Base-by-base conservation (phyloP, 37 sponge, comb jelly and placozoan species). In the Oscarella lobularis region DNA sequence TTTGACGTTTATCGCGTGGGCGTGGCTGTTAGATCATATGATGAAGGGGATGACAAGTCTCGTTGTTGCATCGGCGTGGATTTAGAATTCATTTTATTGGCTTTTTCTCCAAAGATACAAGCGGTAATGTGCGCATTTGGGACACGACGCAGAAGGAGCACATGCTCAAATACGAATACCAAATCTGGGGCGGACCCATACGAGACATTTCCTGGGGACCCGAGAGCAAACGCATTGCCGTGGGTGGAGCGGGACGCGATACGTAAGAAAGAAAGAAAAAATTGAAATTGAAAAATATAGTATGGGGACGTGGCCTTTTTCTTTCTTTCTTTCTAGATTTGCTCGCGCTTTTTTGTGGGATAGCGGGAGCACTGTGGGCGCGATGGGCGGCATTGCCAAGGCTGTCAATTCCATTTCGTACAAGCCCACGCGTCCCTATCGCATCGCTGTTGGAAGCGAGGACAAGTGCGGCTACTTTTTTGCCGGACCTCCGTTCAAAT, bases 111-210 rank as follows among this genome's bases (percentile, higher is more conserved):
- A 20, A 65, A 85, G 92, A 95, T 70, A 69, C 40, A 6, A 83
- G 87, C 73, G 97, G 93, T 2, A 92, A 97, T 77, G 86, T 97
- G n/a, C 79, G 91, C 2, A 90, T 97, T 37, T 97, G 99, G 99
- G 99, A 97, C 73, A 93, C 99, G 32, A 90, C 90, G n/a, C 91
- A 97, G 75, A 82, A 84, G 40, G 95, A 93, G 48, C 99, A 97
- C 65, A 76, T 97, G 5, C 66, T 88, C 31, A 97, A 97, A 60
- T 90, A 87, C 41, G 94, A 93, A 78, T 87, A 83, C 41, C 88
- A 87, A 73, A 89, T 81, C 36, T 83, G 90, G 0, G 66, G 87
- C 2, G 99, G 99, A 2, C 32, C 83, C 35, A 90, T 97, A 78
- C 88, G 89, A 75, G 99, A 97, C 81, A 88, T 97, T 67, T 78